phyloP scores from a whole-genome alignment of 2,113 vertebrate genomes.

The Cisticola juncidis region DNA sequence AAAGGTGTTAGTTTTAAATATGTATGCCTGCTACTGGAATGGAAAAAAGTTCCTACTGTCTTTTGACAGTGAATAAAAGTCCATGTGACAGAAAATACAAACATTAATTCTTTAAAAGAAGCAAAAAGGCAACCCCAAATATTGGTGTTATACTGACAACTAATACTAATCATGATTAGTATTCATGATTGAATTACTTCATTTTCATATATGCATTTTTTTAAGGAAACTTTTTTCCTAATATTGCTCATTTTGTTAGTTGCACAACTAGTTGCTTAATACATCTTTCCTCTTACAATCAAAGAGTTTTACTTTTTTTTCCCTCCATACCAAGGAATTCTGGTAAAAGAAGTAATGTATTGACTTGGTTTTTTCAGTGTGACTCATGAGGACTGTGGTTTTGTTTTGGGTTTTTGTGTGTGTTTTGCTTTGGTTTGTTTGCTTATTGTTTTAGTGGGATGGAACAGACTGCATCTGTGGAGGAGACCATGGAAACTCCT shows the following conservation, averaged over 20 bases:
- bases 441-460: conserved; percentile 67
- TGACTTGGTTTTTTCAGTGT: neutral
- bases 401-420: neutral
- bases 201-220: neutral
- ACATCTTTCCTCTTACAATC: neutral
- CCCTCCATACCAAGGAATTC: neutral
- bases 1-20: neutral
- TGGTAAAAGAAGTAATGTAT: neutral
- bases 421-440: neutral
- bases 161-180: neutral
- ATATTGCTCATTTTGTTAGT: neutral
- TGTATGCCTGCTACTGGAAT: neutral
- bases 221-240: neutral
- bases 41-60: neutral
- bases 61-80: neutral
- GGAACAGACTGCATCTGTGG: conserved; percentile 64
- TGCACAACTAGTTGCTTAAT: neutral
- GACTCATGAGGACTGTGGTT: neutral
- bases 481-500: conserved; percentile 64
- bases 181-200: neutral
- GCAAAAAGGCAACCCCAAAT: neutral
- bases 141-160: neutral
- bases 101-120: neutral
- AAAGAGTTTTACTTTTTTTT: neutral
- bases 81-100: accelerated